Conservation (phyloP, 2,113 vertebrate species). For the Stictonetta naevosa region DNA sequence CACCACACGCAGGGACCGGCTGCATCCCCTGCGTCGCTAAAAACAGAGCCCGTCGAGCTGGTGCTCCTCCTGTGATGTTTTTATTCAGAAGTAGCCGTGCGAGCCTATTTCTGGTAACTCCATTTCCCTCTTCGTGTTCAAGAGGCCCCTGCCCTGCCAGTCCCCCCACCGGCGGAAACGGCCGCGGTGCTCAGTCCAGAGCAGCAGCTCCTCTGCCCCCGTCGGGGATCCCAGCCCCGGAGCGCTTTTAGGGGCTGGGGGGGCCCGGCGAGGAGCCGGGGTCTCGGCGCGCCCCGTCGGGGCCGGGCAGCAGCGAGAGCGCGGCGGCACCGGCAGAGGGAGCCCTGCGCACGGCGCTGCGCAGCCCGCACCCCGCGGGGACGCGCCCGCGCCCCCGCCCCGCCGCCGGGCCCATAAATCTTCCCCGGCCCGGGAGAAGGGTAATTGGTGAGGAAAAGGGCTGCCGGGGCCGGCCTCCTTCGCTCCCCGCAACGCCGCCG, state of each 20-base stretch:
- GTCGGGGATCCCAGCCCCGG: no score
- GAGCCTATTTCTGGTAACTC: neutral
- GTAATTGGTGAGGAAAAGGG: slow-evolving; percentile 64
- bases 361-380: no score
- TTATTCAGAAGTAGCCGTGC: neutral
- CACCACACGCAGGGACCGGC: fast-evolving
- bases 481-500: no score
- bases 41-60: neutral
- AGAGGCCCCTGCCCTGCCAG: neutral
- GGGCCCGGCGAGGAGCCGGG: neutral
- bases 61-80: neutral
- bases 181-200: neutral
- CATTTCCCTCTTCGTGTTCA: neutral
- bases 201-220: neutral
- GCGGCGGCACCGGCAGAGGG: slow-evolving; percentile 32
- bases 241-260: neutral
- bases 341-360: neutral
- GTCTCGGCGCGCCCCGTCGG: neutral
- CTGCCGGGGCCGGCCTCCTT: neutral
- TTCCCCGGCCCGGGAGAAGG: neutral
- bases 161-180: fast-evolving
- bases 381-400: no score
- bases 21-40: fast-evolving
- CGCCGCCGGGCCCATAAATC: slow-evolving; percentile 24
- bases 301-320: neutral